phyloP scores from a whole-genome alignment of 2,888 invertebrate genomes.

The Andrena hattorfiana region DNA sequence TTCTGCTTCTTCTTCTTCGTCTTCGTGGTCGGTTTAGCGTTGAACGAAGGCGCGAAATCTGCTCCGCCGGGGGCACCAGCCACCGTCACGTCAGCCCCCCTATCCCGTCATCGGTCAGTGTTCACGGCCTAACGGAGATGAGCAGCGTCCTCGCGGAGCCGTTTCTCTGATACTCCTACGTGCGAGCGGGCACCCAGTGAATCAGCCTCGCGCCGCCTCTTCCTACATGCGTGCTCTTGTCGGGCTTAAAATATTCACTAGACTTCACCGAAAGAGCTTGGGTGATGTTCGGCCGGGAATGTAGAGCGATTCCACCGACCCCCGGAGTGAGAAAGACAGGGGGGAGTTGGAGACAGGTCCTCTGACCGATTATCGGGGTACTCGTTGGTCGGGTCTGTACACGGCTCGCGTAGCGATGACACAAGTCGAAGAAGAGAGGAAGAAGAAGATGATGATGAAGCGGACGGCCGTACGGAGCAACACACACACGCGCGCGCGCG shows the following conservation, averaged over 20 bases:
- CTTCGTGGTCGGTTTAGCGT: constrained; percentile 14
- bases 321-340: too few relatives aligned
- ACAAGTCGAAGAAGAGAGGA: not conserved
- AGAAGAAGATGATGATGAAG: not conserved
- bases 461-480: not conserved
- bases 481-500: constrained; percentile 21
- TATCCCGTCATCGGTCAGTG: not conserved
- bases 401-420: not conserved
- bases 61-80: not conserved
- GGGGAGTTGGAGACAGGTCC: not conserved
- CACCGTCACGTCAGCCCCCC: constrained; percentile 4
- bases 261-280: constrained; percentile 38
- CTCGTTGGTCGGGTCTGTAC: not conserved
- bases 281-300: constrained; percentile 28
- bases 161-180: constrained; percentile 45
- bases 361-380: not conserved
- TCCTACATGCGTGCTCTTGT: constrained; percentile 45
- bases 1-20: constrained; percentile 2
- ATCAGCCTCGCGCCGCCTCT: constrained; percentile 50
- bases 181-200: constrained; percentile 40
- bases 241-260: constrained; percentile 60
- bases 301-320: constrained; percentile 13
- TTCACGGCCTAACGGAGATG: not conserved
- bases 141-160: constrained; percentile 22
- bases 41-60: constrained; percentile 42